Conservation (phyloP, 2,113 vertebrate genomes). For the Barbus barbus region DNA sequence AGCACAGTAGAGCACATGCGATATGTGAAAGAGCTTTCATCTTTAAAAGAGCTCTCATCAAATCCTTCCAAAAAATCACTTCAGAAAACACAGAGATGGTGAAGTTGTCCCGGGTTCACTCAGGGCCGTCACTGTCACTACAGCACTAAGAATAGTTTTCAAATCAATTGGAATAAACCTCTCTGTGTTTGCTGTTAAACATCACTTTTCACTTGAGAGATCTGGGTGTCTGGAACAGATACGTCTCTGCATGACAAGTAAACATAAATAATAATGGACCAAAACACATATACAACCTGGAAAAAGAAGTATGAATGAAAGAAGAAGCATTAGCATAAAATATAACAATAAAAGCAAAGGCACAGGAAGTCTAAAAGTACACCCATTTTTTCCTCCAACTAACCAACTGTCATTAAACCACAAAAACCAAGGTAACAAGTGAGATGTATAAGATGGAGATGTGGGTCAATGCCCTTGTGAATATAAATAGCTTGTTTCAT, state of each 20-base stretch:
- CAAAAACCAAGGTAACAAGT: slow-evolving; percentile 14
- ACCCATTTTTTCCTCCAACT: background rate
- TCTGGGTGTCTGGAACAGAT: slow-evolving; percentile 26
- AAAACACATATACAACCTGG: background rate
- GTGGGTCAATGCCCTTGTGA: background rate
- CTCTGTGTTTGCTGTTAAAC: slow-evolving; percentile 15
- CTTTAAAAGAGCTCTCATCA: slow-evolving; percentile 2
- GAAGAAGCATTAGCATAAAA: background rate
- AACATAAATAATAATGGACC: slow-evolving; percentile 1
- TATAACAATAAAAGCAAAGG: background rate
- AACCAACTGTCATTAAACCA: background rate
- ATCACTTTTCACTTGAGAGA: slow-evolving; percentile 34
- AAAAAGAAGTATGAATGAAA: slow-evolving; percentile 8
- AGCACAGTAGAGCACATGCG: background rate
- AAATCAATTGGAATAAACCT: slow-evolving; percentile 30
- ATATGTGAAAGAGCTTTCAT: slow-evolving; percentile 20
- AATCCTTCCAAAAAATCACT: slow-evolving; percentile 1
- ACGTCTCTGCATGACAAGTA: slow-evolving; percentile 14
- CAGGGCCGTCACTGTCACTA: background rate
- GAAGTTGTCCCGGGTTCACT: background rate
- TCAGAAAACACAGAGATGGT: background rate
- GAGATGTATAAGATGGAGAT: background rate
- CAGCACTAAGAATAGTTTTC: slow-evolving; percentile 14
- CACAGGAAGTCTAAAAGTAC: background rate
- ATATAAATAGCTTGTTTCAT: background rate